Evolutionary conservation across 2,797 vertebrate species (phyloP).

Genomic region (Euphonia xanthogaster): DNA sequence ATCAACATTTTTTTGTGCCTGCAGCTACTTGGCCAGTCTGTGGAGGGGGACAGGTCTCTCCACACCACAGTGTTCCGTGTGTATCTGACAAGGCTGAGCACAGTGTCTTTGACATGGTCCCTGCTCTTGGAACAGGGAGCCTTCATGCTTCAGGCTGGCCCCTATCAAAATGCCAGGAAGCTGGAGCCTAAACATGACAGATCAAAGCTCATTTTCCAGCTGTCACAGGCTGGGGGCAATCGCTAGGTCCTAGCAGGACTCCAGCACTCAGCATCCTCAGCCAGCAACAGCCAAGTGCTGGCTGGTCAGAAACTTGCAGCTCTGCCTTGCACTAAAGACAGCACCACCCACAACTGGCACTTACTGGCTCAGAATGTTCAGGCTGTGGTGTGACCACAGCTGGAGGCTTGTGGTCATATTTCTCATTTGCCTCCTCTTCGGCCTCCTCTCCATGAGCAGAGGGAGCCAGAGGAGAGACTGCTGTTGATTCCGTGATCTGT

Average conservation of each 20-base stretch:
- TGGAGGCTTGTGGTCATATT: conserved; percentile 78
- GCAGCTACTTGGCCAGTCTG: neutral
- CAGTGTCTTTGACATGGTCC: fast-evolving
- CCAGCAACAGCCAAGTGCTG: fast-evolving
- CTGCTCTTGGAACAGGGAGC: neutral
- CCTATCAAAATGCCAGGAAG: neutral
- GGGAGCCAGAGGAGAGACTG: conserved; percentile 88
- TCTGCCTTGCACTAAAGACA: neutral
- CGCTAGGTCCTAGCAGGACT: neutral
- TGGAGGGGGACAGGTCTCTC: neutral
- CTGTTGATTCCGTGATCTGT: conserved; percentile 89
- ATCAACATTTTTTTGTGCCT: neutral
- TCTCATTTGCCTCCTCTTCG: conserved; percentile 83
- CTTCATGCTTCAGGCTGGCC: neutral
- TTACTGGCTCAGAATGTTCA: conserved; percentile 93
- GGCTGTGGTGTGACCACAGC: conserved; percentile 90
- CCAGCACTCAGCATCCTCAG: neutral
- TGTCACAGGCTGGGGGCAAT: neutral
- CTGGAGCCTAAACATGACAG: neutral
- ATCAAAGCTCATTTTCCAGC: neutral
- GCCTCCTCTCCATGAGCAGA: conserved; percentile 94
- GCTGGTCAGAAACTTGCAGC: neutral
- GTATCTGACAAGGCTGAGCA: no score
- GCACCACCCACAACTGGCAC: neutral
- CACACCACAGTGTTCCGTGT: neutral